Evolutionary conservation across 2,113 vertebrate genomes (phyloP), one percentile per base, ranked within the genome.

Genomic region (Ceyx cyanopectus): DNA sequence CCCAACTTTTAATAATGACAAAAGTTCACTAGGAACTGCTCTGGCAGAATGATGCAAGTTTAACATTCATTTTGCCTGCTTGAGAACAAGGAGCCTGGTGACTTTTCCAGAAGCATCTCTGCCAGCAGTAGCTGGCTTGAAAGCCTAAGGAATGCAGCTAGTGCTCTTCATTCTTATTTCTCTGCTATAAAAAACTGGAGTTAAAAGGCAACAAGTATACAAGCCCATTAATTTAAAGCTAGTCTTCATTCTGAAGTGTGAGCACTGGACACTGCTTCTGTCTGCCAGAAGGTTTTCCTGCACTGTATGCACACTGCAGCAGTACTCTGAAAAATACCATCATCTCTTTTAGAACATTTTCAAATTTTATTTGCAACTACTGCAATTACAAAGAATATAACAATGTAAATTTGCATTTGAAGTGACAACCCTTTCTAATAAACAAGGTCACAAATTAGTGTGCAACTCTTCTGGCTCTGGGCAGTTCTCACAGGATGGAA

Each of bases 361-460:
- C 83, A 96, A 75, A 62, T 97, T 98, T 99, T 99, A 99, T 99
- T 99, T 98, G 98, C 98, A 99, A 98, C 98, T 98, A 98, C 93
- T 97, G 95, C 90, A 98, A 98, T 98, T 98, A 99, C 98, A 99
- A 99, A 98, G 98, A 98, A 98, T 98, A 98, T 98, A 96, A 92
- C 91, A 98, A 90, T 90, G 92, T 97, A 96, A 97, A 95, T 97
- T 97, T 98, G 97, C 97, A 98, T 97, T 98, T 98, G 97, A 98
- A 99, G 98, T 98, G 98, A 98, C 97, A 98, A 98, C 97, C 98
- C 97, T 98, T 98, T 98, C 98, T 98, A 91, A 92, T 86, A 96
- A 97, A 95, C 86, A 96, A 93, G 90, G 96, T 97, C 76, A 92
- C 63, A 94, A 95, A 93, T 95, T 78, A 95, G 58, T 83, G 93